phyloP scores from a whole-genome alignment of 2,797 vertebrate genomes.

The Vespertilio murinus region DNA sequence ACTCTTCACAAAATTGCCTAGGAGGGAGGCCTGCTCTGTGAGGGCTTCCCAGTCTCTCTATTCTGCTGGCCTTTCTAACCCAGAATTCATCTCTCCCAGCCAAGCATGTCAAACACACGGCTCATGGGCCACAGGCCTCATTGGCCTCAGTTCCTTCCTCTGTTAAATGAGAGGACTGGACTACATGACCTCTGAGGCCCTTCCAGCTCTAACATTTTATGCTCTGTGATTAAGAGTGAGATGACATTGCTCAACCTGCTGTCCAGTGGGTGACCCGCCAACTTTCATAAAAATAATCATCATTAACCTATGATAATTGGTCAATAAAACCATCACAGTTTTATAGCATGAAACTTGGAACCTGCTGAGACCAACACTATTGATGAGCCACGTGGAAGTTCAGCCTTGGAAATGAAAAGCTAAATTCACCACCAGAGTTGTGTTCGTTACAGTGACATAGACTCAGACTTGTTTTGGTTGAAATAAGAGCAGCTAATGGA shows the following conservation, averaged over 20 bases:
- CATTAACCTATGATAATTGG: slow-evolving; percentile 74
- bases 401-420: slow-evolving; percentile 17
- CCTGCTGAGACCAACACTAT: slow-evolving; percentile 16
- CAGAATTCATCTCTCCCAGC: not conserved
- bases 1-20: not conserved
- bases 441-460: slow-evolving; percentile 16
- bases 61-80: not conserved
- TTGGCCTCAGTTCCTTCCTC: not conserved
- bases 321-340: slow-evolving; percentile 73
- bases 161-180: slow-evolving; percentile 38
- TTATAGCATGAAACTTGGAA: slow-evolving; percentile 68
- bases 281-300: slow-evolving; percentile 74
- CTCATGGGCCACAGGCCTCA: no score
- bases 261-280: slow-evolving; percentile 61
- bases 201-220: slow-evolving; percentile 60
- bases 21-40: not conserved
- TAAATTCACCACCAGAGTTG: not conserved
- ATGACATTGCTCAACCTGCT: slow-evolving; percentile 59
- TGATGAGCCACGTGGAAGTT: slow-evolving; percentile 27
- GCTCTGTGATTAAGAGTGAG: slow-evolving; percentile 59
- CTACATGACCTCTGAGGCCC: slow-evolving; percentile 16
- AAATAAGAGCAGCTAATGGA: not conserved
- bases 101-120: no score
- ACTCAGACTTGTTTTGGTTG: slow-evolving; percentile 9
- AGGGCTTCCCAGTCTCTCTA: not conserved